Evolutionary conservation across 1,140 invertebrate genomes (phyloP).

Genomic region (Cyclargus thomasi): DNA sequence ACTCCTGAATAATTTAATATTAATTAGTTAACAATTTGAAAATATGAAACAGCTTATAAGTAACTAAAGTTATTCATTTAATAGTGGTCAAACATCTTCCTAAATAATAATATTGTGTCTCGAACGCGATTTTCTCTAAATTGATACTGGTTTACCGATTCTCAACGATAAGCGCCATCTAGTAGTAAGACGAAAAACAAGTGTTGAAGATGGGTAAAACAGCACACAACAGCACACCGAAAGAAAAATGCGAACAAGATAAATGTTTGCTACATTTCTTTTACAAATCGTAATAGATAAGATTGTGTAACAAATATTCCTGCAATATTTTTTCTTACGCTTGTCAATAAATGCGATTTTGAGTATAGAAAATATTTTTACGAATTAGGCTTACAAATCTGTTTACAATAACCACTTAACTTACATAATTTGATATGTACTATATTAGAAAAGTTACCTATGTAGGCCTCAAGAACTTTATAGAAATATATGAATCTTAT

Average conservation of each 20-base stretch:
- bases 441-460: not conserved
- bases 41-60: slow-evolving; percentile 2
- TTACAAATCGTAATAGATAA: not conserved
- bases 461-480: slow-evolving; percentile 1
- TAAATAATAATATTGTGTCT: not conserved
- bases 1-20: not conserved
- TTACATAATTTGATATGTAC: slow-evolving; percentile 13
- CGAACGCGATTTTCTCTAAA: not conserved
- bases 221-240: not conserved
- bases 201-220: not conserved
- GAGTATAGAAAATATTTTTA: slow-evolving; percentile 15
- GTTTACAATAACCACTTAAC: slow-evolving; percentile 6
- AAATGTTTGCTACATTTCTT: not conserved
- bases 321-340: not conserved
- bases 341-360: not conserved
- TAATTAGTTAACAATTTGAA: slow-evolving; percentile 12
- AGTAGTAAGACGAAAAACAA: not conserved
- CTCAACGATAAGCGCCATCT: not conserved
- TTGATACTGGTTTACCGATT: not conserved
- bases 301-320: slow-evolving; percentile 6
- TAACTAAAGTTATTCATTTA: not conserved
- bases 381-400: not conserved
- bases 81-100: not conserved
- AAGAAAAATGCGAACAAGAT: not conserved
- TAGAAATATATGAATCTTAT: not conserved